Evolutionary conservation across 92 coral and sea anemone genomes (phyloP).

Genomic region (Meandrina meandrites): DNA sequence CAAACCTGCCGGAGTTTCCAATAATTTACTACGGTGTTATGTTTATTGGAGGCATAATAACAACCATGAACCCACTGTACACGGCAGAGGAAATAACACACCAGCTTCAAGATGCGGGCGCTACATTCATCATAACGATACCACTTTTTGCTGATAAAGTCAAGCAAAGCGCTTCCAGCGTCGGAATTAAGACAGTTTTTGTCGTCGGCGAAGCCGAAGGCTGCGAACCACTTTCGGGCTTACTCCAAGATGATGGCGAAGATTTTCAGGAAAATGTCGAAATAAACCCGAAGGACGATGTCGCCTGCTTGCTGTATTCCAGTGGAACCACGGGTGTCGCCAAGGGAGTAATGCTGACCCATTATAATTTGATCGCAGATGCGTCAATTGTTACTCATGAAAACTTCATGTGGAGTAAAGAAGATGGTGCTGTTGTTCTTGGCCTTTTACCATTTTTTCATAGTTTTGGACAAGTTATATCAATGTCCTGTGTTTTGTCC

Average conservation of each 20-base stretch:
- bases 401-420: constrained; percentile 22
- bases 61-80: constrained; percentile 76
- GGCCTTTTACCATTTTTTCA: constrained; percentile 87
- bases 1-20: constrained; percentile 80
- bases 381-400: constrained; percentile 53
- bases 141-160: constrained; percentile 68
- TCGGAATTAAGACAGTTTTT: constrained; percentile 66
- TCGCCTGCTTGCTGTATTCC: constrained; percentile 80
- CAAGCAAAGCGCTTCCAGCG: constrained; percentile 59
- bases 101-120: constrained; percentile 74
- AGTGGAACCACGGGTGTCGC: constrained; percentile 94
- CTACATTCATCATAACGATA: constrained; percentile 65
- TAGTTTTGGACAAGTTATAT: constrained; percentile 64
- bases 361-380: constrained; percentile 79
- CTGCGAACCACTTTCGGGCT: constrained; percentile 62
- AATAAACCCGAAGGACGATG: constrained; percentile 78
- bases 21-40: constrained; percentile 65
- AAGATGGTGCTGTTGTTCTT: constrained; percentile 58
- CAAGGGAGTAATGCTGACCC: constrained; percentile 95
- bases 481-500: constrained; percentile 50
- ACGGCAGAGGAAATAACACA: constrained; percentile 67
- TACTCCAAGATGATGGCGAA: constrained; percentile 70
- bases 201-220: constrained; percentile 89
- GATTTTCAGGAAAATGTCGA: constrained; percentile 55
- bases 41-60: constrained; percentile 76